Evolutionary conservation across 2,888 invertebrate species (phyloP).

Genomic region (Aplocera efformata): DNA sequence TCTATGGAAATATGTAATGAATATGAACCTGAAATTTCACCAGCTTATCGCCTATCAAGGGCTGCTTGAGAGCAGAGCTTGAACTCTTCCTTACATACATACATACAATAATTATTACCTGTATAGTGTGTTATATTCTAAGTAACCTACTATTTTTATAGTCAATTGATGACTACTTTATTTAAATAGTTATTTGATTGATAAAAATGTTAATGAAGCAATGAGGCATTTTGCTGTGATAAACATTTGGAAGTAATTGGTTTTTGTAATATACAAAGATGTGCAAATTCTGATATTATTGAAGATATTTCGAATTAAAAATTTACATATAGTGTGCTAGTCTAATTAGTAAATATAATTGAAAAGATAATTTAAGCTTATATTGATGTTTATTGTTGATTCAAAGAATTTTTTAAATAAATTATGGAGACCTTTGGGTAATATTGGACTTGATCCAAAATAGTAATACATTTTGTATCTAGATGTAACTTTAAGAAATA

Average conservation of each 20-base stretch:
- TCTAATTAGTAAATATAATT: constrained; percentile 14
- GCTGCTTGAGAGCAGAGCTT: too few relatives aligned
- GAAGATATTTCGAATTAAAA: constrained; percentile 11
- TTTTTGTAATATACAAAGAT: constrained; percentile 4
- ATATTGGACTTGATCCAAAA: constrained; percentile 17
- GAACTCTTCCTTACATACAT: too few relatives aligned
- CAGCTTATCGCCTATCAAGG: too few relatives aligned
- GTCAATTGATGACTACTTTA: too few relatives aligned
- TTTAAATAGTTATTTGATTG: too few relatives aligned
- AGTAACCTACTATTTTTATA: too few relatives aligned
- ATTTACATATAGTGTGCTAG: constrained; percentile 15
- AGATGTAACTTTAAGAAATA: constrained; percentile 4
- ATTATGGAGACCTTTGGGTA: constrained; percentile 8
- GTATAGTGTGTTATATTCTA: too few relatives aligned
- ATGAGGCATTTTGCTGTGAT: constrained; percentile 7
- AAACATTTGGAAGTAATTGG: constrained; percentile 1
- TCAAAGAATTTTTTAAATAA: constrained; percentile 9
- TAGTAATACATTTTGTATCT: constrained; percentile 19
- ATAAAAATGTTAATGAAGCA: too few relatives aligned
- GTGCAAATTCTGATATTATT: background rate
- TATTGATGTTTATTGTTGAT: constrained; percentile 22
- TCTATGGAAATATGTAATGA: too few relatives aligned
- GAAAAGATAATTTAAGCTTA: constrained; percentile 17
- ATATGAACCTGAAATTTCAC: too few relatives aligned
- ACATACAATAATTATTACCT: too few relatives aligned